These are phyloP conservation scores for Eudasyphora cyanicolor DNA, from an alignment of 2,888 invertebrate genomes.

Conservation along the genomic window DNA sequence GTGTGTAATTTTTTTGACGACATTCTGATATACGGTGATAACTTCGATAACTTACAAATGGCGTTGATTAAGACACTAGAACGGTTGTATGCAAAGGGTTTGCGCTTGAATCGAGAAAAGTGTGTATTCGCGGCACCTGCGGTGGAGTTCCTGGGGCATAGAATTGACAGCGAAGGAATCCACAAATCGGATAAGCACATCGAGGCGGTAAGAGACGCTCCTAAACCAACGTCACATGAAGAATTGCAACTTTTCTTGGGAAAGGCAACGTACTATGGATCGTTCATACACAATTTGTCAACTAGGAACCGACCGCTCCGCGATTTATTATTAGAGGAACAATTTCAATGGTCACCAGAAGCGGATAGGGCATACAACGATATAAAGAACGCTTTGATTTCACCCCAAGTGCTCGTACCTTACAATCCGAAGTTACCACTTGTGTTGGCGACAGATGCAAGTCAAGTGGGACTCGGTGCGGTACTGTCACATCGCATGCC, in stretches of 20 bases:
- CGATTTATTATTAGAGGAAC: neutral
- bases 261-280: too few relatives aligned
- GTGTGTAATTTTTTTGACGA: too few relatives aligned
- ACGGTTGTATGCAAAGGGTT: neutral
- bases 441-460: neutral
- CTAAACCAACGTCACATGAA: neutral
- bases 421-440: conserved; percentile 26
- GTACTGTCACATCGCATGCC: conserved; percentile 35
- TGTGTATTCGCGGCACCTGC: conserved; percentile 39
- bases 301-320: conserved; percentile 29
- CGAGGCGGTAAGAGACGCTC: too few relatives aligned
- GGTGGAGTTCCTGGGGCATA: conserved; percentile 43
- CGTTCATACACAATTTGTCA: conserved; percentile 5
- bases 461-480: conserved; percentile 32
- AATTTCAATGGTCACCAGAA: neutral
- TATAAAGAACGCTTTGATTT: too few relatives aligned
- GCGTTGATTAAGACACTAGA: neutral
- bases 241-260: neutral
- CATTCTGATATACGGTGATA: conserved; percentile 17
- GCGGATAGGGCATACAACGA: too few relatives aligned
- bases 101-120: conserved; percentile 14
- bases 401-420: conserved; percentile 27
- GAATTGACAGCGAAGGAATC: too few relatives aligned
- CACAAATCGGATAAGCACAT: too few relatives aligned
- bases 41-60: neutral